Base-by-base conservation (phyloP, 1,140 invertebrate species). In the Platorchestia sp. region DNA sequence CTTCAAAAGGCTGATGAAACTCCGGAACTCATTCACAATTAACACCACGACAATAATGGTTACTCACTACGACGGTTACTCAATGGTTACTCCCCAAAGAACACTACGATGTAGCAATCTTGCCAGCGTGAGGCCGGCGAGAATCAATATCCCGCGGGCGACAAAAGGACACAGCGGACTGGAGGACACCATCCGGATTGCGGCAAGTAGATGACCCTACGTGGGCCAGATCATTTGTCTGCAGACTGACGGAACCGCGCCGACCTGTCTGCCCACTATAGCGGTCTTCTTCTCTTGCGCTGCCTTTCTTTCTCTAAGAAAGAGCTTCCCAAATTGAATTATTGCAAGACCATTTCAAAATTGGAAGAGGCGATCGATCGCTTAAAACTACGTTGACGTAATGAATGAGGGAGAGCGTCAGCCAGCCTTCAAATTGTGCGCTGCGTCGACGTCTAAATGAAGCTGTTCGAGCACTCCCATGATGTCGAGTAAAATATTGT, bases 141-240 rank as follows among this genome's bases (percentile, higher is more conserved):
- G 59, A 75, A 75, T 75, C 59, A 75, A 75, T 75, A 75, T 75
- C 59, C 10, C 7, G 59, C 36, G 59, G 59, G 59, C 27, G 59
- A 75, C 59, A 75, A 75, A 75, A 75, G 59, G 27, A 75, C 10
- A 75, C 14, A 22, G 59, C 59, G 59, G 59, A 75, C 59, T 10
- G 59, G 59, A 75, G 59, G 59, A 75, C 59, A 75, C 59, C 27
- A 36, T 75, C 59, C 59, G 59, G 59, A 75, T 75, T 75, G 59
- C 59, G 59, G 59, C 59, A 75, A 75, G 59, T 75, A 90, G 87
- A 90, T 90, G 87, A 45, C 87, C 87, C 87, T 75, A 75, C 87
- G 87, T 14, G 6, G 87, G 14, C 27, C 44, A 0, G 19, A 90
- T 90, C 87, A 90, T 90, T 90, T 90, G 87, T 90, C 87, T 27